Evolutionary conservation across 2,797 vertebrate genomes (phyloP), one percentile per base, ranked within the genome.

Genomic region (Sebastes melanostomus): DNA sequence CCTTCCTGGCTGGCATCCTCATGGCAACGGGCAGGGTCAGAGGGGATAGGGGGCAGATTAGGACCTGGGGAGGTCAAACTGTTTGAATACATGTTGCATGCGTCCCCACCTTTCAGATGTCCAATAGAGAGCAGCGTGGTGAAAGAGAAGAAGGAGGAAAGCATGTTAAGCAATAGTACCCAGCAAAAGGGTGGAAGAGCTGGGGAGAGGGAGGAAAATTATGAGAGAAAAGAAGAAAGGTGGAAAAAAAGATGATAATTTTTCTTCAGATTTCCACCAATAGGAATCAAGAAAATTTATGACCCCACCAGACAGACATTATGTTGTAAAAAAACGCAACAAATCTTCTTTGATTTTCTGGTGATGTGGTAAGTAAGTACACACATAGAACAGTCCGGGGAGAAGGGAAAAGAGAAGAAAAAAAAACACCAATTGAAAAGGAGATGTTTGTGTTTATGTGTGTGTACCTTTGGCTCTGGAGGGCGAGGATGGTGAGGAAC

Each of bases 401-500:
- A 83, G 32, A 68, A 52, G 8, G 60, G 34, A 7, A 24, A n/a
- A 74, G 5, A 52, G n/a, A 52, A 22, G 71, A 50, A 8, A 82
- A 56, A 67, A 80, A 58, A 1, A 55, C 2, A 25, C 5, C 4
- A 13, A 34, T 14, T 38, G 6, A 67, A 56, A 62, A 68, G 4
- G 8, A 77, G 34, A 38, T 20, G n/a, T 54, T 22, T 29, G 2
- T 32, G 2, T 62, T 3, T 55, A 1, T 67, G n/a, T 62, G 5
- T 55, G 1, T 67, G n/a, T 97, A 99, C 98, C 98, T 98, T 98
- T 98, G 87, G 95, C 93, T 96, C 96, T 96, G 18, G 97, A 97
- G 11, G 98, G 98, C 80, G 98, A 99, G 11, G 98, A 96, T 61
- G 98, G 98, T 80, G 98, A 98, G 6, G 98, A 99, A 78, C 95